Evolutionary conservation across 1,140 invertebrate species (phyloP).

Genomic region (Halesus radiatus): DNA sequence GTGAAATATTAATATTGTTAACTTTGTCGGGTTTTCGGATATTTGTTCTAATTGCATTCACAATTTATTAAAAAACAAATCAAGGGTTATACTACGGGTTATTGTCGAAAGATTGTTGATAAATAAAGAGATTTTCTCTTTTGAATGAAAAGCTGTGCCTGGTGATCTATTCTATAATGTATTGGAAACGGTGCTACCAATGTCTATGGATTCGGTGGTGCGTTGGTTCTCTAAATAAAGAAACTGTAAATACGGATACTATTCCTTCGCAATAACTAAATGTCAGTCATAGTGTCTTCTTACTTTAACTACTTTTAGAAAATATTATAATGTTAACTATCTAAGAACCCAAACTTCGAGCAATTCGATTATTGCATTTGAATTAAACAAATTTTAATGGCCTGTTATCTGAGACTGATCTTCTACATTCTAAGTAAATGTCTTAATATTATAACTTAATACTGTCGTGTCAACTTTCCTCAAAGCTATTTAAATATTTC

Average conservation of each 20-base stretch:
- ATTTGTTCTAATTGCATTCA: too few species aligned
- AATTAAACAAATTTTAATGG: conserved; percentile 64
- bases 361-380: conserved; percentile 27
- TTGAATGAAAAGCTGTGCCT: conserved; percentile 2
- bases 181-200: conserved; percentile 30
- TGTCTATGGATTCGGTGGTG: conserved; percentile 29
- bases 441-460: not conserved
- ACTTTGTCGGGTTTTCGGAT: too few species aligned
- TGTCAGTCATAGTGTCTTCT: conserved; percentile 25
- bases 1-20: too few species aligned
- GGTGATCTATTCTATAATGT: not conserved
- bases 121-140: too few species aligned
- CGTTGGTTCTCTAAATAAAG: conserved; percentile 7
- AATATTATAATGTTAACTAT: conserved; percentile 7
- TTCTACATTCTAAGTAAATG: conserved; percentile 67
- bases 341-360: conserved; percentile 12
- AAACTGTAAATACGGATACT: conserved; percentile 13
- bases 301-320: conserved; percentile 26
- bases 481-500: too few species aligned
- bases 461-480: not conserved
- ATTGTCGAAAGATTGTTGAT: too few species aligned
- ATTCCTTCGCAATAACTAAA: conserved; percentile 36
- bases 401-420: conserved; percentile 72
- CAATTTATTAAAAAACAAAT: too few species aligned
- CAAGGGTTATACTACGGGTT: too few species aligned